phyloP scores from a whole-genome alignment of 2,888 invertebrate species.

The Pecten maximus region DNA sequence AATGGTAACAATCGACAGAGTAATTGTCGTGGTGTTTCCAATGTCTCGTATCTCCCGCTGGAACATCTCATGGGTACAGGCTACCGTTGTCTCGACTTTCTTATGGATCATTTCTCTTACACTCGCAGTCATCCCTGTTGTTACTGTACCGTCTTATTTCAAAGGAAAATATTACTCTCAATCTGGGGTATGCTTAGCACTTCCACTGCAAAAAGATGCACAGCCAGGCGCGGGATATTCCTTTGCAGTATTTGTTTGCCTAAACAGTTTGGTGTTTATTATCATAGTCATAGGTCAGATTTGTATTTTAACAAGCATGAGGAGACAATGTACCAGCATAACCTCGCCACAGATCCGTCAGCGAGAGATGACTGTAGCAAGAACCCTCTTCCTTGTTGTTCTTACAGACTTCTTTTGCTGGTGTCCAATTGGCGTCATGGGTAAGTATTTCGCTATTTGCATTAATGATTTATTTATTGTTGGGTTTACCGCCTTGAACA shows the following conservation, averaged over 20 bases:
- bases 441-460: conserved; percentile 31
- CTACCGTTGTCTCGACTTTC: background rate
- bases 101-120: background rate
- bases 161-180: conserved; percentile 2
- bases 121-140: background rate
- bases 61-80: background rate
- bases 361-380: conserved; percentile 10
- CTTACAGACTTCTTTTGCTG: conserved; percentile 22
- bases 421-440: background rate
- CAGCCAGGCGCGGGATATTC: conserved; percentile 11
- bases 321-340: background rate
- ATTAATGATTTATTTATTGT: no score
- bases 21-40: background rate
- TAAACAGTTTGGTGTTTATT: background rate
- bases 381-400: background rate
- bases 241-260: conserved; percentile 14
- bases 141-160: background rate
- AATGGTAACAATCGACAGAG: conserved; percentile 5
- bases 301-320: background rate
- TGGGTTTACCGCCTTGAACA: no score
- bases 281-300: background rate
- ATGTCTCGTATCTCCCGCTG: background rate
- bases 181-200: background rate
- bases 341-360: background rate
- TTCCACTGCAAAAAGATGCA: background rate